Evolutionary conservation across 2,797 vertebrate species (phyloP), one percentile per base, ranked within the genome.

Genomic region (Botia almorhae): DNA sequence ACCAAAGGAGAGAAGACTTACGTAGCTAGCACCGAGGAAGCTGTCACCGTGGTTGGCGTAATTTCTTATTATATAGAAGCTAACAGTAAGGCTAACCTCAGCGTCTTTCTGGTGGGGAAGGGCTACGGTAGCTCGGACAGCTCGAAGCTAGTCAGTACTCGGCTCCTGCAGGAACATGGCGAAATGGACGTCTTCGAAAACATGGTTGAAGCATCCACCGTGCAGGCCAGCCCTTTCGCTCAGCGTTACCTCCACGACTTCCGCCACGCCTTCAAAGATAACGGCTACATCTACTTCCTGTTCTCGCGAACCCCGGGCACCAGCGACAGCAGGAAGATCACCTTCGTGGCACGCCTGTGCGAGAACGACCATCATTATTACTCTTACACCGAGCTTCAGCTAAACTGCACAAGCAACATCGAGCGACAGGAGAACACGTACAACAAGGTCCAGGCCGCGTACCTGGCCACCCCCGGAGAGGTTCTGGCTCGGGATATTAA

Each of bases 381-480:
- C 84, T 99, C 98, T 12, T 98, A 98, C 87, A 95, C 96, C 0
- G 98, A 99, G 90, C 95, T 98, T 91, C 96, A 96, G 89, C 92
- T 99, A 75, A 93, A 90, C 81, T 99, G 98, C 79, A 94, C 90
- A 39, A 1, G 1, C 14, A 33, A n/a, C 0, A 11, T 2, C 3
- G 46, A 53, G 7, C 19, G 10, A 39, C 0, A 1, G 0, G 11
- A 6, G 26, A 93, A 93, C 84, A 89, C 76, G 71, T 92, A 88
- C 89, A 93, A 92, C 86, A 93, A 93, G 79, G 89, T 77, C 2
- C 85, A 92, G 89, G 90, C 93, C 14, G 92, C 90, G 0, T 92
- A 90, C 21, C 85, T 94, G 2, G 75, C 89, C 0, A 69, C 82
- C 0, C 88, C 93, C 0, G 93, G 93, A 0, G 13, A 72, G 0